phyloP scores from a whole-genome alignment of 2,888 invertebrate species.

The Ferrisia virgata region DNA sequence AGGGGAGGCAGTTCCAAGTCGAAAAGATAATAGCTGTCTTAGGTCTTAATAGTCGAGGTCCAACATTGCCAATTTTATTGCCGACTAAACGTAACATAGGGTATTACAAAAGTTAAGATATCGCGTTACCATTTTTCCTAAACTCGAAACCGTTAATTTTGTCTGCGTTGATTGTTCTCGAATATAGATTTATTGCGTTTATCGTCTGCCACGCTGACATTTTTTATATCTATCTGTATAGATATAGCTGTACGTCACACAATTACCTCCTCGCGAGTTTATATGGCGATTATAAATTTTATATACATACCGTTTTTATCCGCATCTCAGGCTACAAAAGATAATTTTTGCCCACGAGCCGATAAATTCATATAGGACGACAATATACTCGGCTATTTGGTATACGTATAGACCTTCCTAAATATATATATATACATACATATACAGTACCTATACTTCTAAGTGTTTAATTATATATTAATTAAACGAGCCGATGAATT shows the following conservation, averaged over 20 bases:
- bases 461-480: constrained; percentile 10
- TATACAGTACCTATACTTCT: neutral
- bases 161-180: neutral
- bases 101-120: constrained; percentile 1
- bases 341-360: no score
- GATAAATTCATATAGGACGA: no score
- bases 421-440: no score
- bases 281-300: neutral
- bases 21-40: constrained; percentile 27
- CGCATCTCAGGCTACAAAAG: neutral
- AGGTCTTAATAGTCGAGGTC: constrained; percentile 29
- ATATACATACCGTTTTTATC: neutral
- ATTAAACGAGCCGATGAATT: neutral
- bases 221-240: neutral
- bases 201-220: neutral
- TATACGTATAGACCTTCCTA: no score
- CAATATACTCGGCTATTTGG: no score
- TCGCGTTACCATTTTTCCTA: neutral
- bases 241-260: no score
- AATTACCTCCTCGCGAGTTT: neutral
- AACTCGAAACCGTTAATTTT: constrained; percentile 17
- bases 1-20: constrained; percentile 10
- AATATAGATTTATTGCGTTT: neutral
- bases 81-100: neutral
- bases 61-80: constrained; percentile 30